Percentiles rank a stretch among this genome's conserved stretches.
These are phyloP conservation scores for Ctena decussata DNA, from an alignment of 2,888 invertebrate species.

Conservation along the genomic window DNA sequence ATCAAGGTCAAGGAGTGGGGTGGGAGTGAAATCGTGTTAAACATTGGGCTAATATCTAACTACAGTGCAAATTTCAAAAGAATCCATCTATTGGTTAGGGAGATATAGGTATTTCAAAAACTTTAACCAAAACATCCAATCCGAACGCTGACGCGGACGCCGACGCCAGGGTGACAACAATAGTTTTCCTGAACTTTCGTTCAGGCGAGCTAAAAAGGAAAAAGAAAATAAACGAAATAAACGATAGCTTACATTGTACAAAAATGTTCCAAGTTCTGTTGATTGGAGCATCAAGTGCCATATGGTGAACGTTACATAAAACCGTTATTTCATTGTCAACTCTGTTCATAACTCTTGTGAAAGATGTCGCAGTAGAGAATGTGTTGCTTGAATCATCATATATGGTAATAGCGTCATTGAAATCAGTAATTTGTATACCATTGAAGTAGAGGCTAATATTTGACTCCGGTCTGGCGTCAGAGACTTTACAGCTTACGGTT, in stretches of 20 bases:
- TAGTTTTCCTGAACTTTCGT: too few relatives aligned
- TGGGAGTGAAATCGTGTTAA: too few relatives aligned
- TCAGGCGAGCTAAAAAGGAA: too few relatives aligned
- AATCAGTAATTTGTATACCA: neutral
- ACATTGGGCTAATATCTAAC: too few relatives aligned
- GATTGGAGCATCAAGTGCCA: neutral
- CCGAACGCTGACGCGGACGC: too few relatives aligned
- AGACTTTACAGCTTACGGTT: neutral
- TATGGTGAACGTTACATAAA: neutral
- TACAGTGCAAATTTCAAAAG: too few relatives aligned
- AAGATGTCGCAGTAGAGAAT: neutral
- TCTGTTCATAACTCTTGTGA: neutral
- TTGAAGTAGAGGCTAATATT: neutral
- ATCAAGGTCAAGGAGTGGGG: too few relatives aligned
- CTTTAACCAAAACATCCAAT: too few relatives aligned
- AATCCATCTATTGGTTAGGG: too few relatives aligned
- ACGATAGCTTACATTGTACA: neutral
- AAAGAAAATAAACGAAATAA: too few relatives aligned
- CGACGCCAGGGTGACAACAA: too few relatives aligned
- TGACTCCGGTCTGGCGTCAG: neutral
- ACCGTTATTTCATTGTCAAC: neutral
- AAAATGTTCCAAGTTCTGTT: neutral
- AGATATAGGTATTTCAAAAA: too few relatives aligned
- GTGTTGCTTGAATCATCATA: neutral
- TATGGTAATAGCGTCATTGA: neutral